Base-by-base conservation (phyloP, 2,888 invertebrate genomes). In the Chromoteleia sp. region DNA sequence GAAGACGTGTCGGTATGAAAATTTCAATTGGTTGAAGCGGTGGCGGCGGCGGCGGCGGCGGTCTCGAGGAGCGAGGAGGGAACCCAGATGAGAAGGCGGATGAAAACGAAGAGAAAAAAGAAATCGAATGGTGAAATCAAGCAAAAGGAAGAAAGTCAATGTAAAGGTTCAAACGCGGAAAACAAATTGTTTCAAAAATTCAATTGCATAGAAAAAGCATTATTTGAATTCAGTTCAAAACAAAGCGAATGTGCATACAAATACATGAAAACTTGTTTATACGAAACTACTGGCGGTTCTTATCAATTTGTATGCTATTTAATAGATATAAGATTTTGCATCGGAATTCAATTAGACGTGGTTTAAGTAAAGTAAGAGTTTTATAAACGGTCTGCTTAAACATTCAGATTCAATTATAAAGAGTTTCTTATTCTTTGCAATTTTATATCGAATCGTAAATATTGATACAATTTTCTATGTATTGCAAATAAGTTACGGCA, bases 1-100 rank as follows among this genome's bases (percentile, higher is more conserved):
- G 84, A 85, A 86, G 85, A 88, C 87, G 87, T 85, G 87, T 85
- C 82, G 85, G 87, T 87, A 88, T 89, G 89, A 89, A 90, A 90
- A 89, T 89, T 89, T 89, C 90, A 88, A 90, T 89, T 87, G 87
- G 81, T 82, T 74, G 50, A 54, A 21, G 54, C 41, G 58, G 58
- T 56, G 80, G 61, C n/a, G n/a, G 39, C 1, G 15, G 4, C 14
- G 14, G 45, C 39, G 45, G 54, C 41, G 58, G 58, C 59, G 80
- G 61, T 70, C 52, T 19, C 33, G 54, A 30, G 45, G 29, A 68
- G 83, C 56, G 68, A 70, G 82, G 81, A 12, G 36, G 12, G 7
- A n/a, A n/a, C n/a, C n/a, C 29, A 15, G 61, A 71, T 43, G 65
- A 52, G 65, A 73, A 71, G 70, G 59, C 63, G 59, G 45, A 50